Evolutionary conservation across 2,888 invertebrate genomes (phyloP), one percentile per base, ranked within the genome.

Genomic region (Caenorhabditis sp.): DNA sequence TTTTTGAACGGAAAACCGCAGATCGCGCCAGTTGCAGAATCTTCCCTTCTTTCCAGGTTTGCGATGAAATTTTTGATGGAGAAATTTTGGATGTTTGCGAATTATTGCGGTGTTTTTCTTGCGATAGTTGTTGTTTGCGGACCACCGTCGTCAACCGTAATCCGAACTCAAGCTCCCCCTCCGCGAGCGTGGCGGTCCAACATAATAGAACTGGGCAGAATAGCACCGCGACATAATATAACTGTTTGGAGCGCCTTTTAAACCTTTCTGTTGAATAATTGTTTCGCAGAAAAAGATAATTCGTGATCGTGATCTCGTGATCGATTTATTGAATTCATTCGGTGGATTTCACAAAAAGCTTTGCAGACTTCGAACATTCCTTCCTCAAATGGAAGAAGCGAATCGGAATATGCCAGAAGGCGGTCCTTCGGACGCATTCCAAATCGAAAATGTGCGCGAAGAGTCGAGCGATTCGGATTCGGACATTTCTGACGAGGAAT

Each of bases 361-460:
- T 39, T 68, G 20, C 68, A 68, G 77, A 68, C 45, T 80, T 3
- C 55, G 63, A 43, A 53, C 52, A 11, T 85, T 85, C 43, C 53
- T 85, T 15, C 85, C 85, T 11, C 62, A 81, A 62, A 58, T 85
- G 62, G 81, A 72, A 37, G 72, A 72, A 32, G 82, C 85, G 5
- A 85, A 85, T 52, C 59, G 52, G 6, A 65, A 77, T 43, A 61
- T 84, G 37, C 24, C 71, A 2, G 27, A n/a, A 6, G 39, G 15
- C 22, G 11, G 43, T 3, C 13, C 43, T 0, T 13, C 46, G 0
- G 68, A 73, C 20, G 76, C 61, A 1, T 68, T 70, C 37, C 53
- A 70, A 8, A 76, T 78, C 17, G 76, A 66, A 37, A 56, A 35
- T 6, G 20, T 17, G n/a, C 53, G 22, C 2, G 52, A 53, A 4